phyloP scores from a whole-genome alignment of 1,140 invertebrate genomes.

The Anoplophora glabripennis region DNA sequence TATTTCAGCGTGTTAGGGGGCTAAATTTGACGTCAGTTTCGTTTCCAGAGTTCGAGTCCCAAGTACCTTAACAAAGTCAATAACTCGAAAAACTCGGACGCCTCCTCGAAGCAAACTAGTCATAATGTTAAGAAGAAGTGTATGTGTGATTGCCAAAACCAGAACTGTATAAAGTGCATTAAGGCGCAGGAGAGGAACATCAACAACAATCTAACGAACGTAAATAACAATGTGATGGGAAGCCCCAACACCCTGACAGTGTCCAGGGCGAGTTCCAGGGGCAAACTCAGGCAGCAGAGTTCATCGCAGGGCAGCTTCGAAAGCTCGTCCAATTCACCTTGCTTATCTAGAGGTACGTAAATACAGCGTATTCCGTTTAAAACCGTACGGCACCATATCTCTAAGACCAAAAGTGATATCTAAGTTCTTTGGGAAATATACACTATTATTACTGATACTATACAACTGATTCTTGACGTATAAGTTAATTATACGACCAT shows the following conservation, averaged over 20 bases:
- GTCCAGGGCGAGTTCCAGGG: slow-evolving; percentile 47
- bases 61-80: slow-evolving; percentile 29
- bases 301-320: slow-evolving; percentile 63
- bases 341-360: slow-evolving; percentile 58
- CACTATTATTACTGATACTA: too few relatives aligned
- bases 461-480: too few relatives aligned
- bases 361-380: too few relatives aligned
- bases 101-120: slow-evolving; percentile 28
- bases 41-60: slow-evolving; percentile 23
- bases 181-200: slow-evolving; percentile 36
- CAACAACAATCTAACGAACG: slow-evolving; percentile 42
- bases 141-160: slow-evolving; percentile 37
- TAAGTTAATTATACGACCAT: too few relatives aligned
- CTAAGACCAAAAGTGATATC: too few relatives aligned
- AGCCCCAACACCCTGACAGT: slow-evolving; percentile 50
- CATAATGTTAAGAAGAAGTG: slow-evolving; percentile 23
- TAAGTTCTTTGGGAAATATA: too few relatives aligned
- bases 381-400: too few relatives aligned
- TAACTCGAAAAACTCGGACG: slow-evolving; percentile 12
- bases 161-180: slow-evolving; percentile 38
- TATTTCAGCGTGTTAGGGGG: too few relatives aligned
- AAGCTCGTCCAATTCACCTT: slow-evolving; percentile 56
- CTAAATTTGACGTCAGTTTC: too few relatives aligned
- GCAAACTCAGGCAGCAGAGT: slow-evolving; percentile 59
- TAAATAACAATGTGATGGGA: slow-evolving; percentile 37